Percentiles rank a stretch among this genome's conserved stretches.
Conservation (phyloP, 2,888 invertebrate genomes). For the Automeris io region DNA sequence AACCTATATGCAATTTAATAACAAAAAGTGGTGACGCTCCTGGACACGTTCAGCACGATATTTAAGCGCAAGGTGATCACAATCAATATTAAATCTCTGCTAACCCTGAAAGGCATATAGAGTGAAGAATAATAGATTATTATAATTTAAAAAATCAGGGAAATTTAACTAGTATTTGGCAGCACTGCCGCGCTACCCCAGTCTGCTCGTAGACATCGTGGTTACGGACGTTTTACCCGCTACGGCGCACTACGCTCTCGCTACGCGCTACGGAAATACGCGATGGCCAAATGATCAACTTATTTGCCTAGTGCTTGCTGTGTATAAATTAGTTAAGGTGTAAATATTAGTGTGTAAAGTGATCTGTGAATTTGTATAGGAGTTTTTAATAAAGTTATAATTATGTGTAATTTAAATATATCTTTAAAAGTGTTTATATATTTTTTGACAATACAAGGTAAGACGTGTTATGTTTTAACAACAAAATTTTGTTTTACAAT, state of each 20-base stretch:
- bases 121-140: too few species aligned
- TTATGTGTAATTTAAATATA: conserved; percentile 29
- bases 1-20: too few species aligned
- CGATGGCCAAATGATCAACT: neutral
- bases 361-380: conserved; percentile 8
- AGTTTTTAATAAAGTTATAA: conserved; percentile 19
- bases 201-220: conserved; percentile 29
- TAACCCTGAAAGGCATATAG: too few species aligned
- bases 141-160: too few species aligned
- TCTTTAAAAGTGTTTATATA: conserved; percentile 29
- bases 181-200: conserved; percentile 25
- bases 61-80: too few species aligned
- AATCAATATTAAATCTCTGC: too few species aligned
- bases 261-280: conserved; percentile 26
- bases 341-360: conserved; percentile 21
- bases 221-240: conserved; percentile 21
- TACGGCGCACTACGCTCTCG: conserved; percentile 7
- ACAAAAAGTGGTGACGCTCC: too few species aligned
- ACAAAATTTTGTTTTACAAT: too few species aligned
- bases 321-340: conserved; percentile 8
- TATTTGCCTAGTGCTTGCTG: conserved; percentile 17
- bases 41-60: too few species aligned
- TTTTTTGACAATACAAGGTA: conserved; percentile 35
- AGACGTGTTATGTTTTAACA: conserved; percentile 18
- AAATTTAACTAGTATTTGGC: too few species aligned